Percentiles rank a stretch among this genome's conserved stretches.
phyloP scores from a whole-genome alignment of 2,888 invertebrate species.

The Meiosimyza decipiens region DNA sequence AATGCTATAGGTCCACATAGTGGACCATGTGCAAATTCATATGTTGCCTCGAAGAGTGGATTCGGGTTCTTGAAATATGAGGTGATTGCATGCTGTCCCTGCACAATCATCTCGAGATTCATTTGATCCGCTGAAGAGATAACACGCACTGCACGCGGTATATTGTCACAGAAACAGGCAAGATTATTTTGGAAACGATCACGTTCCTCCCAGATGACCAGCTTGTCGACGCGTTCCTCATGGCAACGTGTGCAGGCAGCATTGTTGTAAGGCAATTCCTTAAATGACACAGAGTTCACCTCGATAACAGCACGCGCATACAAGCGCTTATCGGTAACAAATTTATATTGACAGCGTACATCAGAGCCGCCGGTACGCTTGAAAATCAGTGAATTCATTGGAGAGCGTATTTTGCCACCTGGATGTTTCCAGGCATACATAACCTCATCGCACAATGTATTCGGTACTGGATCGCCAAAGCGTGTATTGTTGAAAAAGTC shows the following conservation, averaged over 20 bases:
- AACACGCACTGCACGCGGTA: conserved; percentile 73
- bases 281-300: conserved; percentile 81
- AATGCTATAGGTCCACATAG: conserved; percentile 86
- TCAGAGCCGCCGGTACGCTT: conserved; percentile 81
- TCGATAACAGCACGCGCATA: conserved; percentile 85
- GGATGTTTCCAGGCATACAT: conserved; percentile 87
- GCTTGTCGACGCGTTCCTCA: conserved; percentile 86
- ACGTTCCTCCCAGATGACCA: conserved; percentile 82
- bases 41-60: conserved; percentile 86
- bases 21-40: conserved; percentile 90
- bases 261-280: conserved; percentile 82
- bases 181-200: conserved; percentile 75
- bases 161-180: conserved; percentile 79
- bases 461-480: conserved; percentile 83
- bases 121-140: conserved; percentile 84
- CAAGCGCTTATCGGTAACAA: conserved; percentile 83
- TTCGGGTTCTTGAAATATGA: conserved; percentile 89
- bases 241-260: conserved; percentile 87
- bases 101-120: conserved; percentile 84
- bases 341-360: conserved; percentile 84
- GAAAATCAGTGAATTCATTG: conserved; percentile 87
- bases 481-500: conserved; percentile 93
- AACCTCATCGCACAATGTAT: conserved; percentile 87
- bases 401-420: conserved; percentile 81
- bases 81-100: conserved; percentile 85